phyloP scores from a whole-genome alignment of 2,888 invertebrate genomes.

The Morpho achilles region DNA sequence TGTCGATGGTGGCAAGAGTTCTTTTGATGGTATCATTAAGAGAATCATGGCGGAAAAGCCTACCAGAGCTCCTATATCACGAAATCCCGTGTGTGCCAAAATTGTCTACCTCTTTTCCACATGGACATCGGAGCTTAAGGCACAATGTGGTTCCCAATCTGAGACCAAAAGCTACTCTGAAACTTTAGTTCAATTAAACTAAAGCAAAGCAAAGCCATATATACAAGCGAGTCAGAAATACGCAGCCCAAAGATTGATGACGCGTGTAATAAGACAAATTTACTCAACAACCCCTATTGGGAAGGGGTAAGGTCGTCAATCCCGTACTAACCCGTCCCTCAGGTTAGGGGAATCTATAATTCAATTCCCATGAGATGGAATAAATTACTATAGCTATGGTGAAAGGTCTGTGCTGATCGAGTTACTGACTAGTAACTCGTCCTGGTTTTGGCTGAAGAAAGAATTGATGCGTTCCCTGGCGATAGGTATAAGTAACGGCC shows the following conservation, averaged over 20 bases:
- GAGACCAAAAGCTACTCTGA: too few species aligned
- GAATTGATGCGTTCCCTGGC: too few species aligned
- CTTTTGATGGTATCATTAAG: too few species aligned
- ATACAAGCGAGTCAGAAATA: conserved; percentile 4
- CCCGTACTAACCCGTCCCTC: conserved; percentile 3
- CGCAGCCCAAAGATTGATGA: conserved; percentile 16
- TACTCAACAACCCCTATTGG: conserved; percentile 5
- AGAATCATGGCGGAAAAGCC: too few species aligned
- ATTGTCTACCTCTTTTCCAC: too few species aligned
- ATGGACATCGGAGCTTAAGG: too few species aligned
- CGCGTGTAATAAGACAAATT: conserved; percentile 20
- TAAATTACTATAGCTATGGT: conserved; percentile 4
- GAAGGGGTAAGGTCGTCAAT: conserved; percentile 10
- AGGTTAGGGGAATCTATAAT: conserved; percentile 16
- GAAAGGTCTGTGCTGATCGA: conserved; percentile 3
- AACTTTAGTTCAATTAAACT: background rate
- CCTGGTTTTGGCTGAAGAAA: background rate
- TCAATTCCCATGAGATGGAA: conserved; percentile 14
- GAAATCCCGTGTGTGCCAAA: too few species aligned
- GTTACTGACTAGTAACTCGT: conserved; percentile 1
- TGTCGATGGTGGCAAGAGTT: too few species aligned
- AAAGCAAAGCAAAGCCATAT: background rate
- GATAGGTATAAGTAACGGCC: too few species aligned
- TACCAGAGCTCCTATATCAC: too few species aligned
- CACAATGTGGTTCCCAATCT: too few species aligned